Evolutionary conservation across 2,113 vertebrate species (phyloP).

Genomic region (Australoheros scitulus): DNA sequence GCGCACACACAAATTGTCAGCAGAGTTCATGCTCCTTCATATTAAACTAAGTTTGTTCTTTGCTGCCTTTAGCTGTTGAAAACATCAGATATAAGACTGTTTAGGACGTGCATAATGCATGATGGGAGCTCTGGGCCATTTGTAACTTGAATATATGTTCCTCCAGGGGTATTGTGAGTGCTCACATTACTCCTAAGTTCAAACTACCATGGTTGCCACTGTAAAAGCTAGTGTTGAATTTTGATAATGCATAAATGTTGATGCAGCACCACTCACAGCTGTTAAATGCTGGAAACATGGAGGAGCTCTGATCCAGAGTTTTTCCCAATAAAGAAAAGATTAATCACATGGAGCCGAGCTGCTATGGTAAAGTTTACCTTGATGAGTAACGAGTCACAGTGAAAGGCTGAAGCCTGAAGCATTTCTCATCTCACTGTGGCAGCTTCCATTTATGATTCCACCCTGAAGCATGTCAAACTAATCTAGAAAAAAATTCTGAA

Average conservation of each 20-base stretch:
- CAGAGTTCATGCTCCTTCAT: too few relatives aligned
- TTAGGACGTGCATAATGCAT: too few relatives aligned
- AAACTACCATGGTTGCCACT: not conserved
- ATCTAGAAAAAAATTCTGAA: not conserved
- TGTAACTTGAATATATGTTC: not conserved
- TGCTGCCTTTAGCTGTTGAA: too few relatives aligned
- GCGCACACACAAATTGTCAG: too few relatives aligned
- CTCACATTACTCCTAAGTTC: not conserved
- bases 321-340: not conserved
- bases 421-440: not conserved
- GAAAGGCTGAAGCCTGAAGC: not conserved
- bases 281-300: not conserved
- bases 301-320: not conserved
- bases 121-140: too few relatives aligned
- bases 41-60: too few relatives aligned
- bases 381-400: not conserved
- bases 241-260: not conserved
- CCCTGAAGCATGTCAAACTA: not conserved
- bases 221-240: not conserved
- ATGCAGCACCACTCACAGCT: not conserved
- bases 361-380: not conserved
- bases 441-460: not conserved
- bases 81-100: too few relatives aligned
- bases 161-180: not conserved
- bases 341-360: not conserved